Evolutionary conservation across 92 coral and sea anemone genomes (phyloP), one percentile per base, ranked within the genome.

Genomic region (Parazoanthus swiftii): DNA sequence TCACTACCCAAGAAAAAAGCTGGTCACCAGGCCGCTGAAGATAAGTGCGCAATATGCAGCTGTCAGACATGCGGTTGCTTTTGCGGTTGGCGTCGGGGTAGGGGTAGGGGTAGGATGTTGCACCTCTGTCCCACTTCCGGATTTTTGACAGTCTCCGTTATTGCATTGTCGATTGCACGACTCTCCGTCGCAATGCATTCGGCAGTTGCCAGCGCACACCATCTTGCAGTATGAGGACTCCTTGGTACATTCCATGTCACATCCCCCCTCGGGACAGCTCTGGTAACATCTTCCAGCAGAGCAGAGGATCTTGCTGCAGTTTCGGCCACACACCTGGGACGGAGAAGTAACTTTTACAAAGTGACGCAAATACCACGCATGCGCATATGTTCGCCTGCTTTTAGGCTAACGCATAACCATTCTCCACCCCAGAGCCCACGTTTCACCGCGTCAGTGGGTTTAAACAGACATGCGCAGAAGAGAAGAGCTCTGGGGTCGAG

Each of bases 281-380:
- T 81, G 85, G 26, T 38, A 18, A 23, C 85, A 81, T 38, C 35
- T 81, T 38, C 54, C 85, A 7, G 85, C 74, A 20, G 85, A 81
- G 75, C 85, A 81, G 20, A 18, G 75, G 9, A 81, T 29, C 20
- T 36, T 81, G 74, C 54, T 81, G 35, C 85, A 81, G 85, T 81
- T 81, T 16, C 43, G 85, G 7, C 75, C 26, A 11, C 85, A 81
- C 29, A 63, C 43, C 85, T 81, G 16, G 6, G 26, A 20, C 1
- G 11, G 59, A 54, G 18, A 54, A 54, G 20, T 13, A 54, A 11
- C 59, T 54, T 15, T 54, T 14, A 54, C 9, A 11, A 54, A 54
- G 16, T 54, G 20, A 3, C 16, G 14, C 59, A 35, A 23, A 68
- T 23, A 67, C 33, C 74, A 21, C 26, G 9, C 26, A 8, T 67